Evolutionary conservation across 2,888 invertebrate genomes (phyloP).

Genomic region (Actias luna): DNA sequence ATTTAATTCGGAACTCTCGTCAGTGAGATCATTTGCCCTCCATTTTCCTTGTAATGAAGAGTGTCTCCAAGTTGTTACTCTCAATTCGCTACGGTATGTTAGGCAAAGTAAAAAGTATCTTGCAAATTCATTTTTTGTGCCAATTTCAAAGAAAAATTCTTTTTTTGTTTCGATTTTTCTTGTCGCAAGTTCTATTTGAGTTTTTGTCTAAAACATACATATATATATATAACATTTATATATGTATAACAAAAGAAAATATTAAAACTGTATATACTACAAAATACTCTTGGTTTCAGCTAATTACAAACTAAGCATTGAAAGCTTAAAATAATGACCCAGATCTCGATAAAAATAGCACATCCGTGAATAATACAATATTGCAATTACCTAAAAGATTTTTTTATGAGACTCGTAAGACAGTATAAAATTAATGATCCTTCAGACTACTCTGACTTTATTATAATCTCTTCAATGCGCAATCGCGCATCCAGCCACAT

Average conservation of each 20-base stretch:
- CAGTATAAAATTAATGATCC: slow-evolving; percentile 59
- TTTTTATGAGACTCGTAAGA: slow-evolving; percentile 26
- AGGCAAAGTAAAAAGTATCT: slow-evolving; percentile 38
- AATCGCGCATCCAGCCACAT: slow-evolving; percentile 63
- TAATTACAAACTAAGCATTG: no score
- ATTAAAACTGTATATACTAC: background rate
- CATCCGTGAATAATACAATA: background rate
- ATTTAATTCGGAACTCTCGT: slow-evolving; percentile 42
- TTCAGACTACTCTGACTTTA: slow-evolving; percentile 57
- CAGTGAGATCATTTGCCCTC: slow-evolving; percentile 39
- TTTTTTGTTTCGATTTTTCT: slow-evolving; percentile 29
- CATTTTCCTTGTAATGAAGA: slow-evolving; percentile 44
- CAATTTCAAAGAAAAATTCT: slow-evolving; percentile 19
- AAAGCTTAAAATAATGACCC: background rate
- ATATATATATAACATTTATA: background rate
- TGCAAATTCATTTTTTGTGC: slow-evolving; percentile 31
- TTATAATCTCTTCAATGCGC: slow-evolving; percentile 60
- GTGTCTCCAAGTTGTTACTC: slow-evolving; percentile 45
- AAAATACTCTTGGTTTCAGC: background rate
- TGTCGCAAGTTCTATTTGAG: slow-evolving; percentile 11
- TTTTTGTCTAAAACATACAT: background rate
- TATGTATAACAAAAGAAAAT: background rate
- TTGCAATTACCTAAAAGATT: background rate
- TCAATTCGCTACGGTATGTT: slow-evolving; percentile 45
- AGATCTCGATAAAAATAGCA: background rate